phyloP scores from a whole-genome alignment of 2,888 invertebrate genomes.

The Campopleginae sp. region DNA sequence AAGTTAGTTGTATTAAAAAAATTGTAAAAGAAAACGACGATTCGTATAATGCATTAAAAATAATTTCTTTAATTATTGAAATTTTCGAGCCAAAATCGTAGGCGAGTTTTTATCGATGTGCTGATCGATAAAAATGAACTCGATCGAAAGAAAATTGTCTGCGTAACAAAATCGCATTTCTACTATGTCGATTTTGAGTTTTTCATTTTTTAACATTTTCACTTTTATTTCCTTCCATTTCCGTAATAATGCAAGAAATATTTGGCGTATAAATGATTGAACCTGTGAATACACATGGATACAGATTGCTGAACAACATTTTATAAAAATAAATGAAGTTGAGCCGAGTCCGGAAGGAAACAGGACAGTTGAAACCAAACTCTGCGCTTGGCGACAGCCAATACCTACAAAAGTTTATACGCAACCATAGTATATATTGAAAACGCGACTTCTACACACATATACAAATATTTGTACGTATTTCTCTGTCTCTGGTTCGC shows the following conservation, averaged over 20 bases:
- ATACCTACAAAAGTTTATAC: conserved; percentile 33
- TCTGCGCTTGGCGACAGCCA: conserved; percentile 37
- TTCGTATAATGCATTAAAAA: too few species aligned
- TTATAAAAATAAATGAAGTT: conserved; percentile 70
- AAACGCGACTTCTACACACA: conserved; percentile 32
- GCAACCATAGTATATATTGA: conserved; percentile 39
- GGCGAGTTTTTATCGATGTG: background rate
- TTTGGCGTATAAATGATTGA: background rate
- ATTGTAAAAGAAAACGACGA: too few species aligned
- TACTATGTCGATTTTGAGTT: background rate
- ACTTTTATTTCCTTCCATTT: background rate
- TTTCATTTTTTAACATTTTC: background rate
- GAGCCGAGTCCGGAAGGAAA: conserved; percentile 69
- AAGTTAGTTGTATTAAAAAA: background rate
- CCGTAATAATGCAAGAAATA: background rate
- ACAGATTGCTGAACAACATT: conserved; percentile 42
- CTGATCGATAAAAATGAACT: background rate
- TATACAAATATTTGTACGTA: conserved; percentile 35
- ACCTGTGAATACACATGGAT: background rate
- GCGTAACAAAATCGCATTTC: background rate
- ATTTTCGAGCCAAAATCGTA: too few species aligned
- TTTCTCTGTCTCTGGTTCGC: conserved; percentile 60
- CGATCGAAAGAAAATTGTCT: background rate
- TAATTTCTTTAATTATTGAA: too few species aligned
- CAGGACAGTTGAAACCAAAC: conserved; percentile 76